Percentiles rank a stretch among this genome's conserved stretches.
These are phyloP conservation scores for Xanthia icteritia DNA, from an alignment of 2,888 invertebrate species.

Conservation along the genomic window DNA sequence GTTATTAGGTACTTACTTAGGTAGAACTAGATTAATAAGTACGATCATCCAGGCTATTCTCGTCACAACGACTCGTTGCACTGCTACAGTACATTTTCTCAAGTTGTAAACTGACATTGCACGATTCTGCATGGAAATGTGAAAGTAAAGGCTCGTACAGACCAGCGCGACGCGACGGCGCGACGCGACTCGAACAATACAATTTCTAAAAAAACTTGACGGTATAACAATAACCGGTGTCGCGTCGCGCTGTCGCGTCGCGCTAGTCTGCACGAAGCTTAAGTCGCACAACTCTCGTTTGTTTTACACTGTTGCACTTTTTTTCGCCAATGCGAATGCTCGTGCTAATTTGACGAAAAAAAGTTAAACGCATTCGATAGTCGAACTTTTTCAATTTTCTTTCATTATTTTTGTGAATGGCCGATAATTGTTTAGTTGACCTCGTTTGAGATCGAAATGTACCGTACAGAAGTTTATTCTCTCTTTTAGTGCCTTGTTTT, in stretches of 20 bases:
- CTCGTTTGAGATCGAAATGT: constrained; percentile 7
- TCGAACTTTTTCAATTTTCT: constrained; percentile 5
- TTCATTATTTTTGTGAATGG: constrained; percentile 35
- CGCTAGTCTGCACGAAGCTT: no score
- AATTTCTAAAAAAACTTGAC: no score
- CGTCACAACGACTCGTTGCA: neutral
- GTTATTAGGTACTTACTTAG: neutral
- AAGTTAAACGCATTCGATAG: neutral
- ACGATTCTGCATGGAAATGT: constrained; percentile 38
- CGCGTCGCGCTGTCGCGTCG: no score
- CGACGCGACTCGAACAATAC: no score
- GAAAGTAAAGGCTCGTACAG: no score
- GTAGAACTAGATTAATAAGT: constrained; percentile 25
- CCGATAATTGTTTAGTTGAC: constrained; percentile 8
- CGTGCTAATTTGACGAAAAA: constrained; percentile 38
- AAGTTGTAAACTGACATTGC: constrained; percentile 19
- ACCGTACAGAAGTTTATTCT: neutral
- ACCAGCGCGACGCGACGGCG: no score
- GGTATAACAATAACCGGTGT: no score
- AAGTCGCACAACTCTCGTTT: constrained; percentile 6
- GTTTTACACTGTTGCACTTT: constrained; percentile 28
- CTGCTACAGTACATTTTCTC: constrained; percentile 15
- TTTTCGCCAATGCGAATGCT: constrained; percentile 22
- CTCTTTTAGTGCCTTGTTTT: neutral
- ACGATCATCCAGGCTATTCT: constrained; percentile 17